These are phyloP conservation scores for Zonotrichia leucophrys DNA, from an alignment of 2,113 vertebrate genomes.

Conservation along the genomic window DNA sequence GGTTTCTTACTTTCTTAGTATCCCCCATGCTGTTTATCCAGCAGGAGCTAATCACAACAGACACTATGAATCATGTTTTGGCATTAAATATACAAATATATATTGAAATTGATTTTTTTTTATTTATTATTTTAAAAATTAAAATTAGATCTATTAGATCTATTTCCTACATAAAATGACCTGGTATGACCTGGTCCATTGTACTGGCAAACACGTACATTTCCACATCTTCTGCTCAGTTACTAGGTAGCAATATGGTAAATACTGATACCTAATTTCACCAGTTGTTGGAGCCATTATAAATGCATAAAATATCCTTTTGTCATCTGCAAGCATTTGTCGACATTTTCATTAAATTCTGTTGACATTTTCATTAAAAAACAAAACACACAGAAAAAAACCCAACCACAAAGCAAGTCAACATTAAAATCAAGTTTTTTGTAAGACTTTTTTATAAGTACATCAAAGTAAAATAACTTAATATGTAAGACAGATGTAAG, in stretches of 20 bases:
- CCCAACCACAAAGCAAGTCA: not conserved
- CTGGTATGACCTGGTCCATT: fast-evolving
- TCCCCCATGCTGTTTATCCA: not conserved
- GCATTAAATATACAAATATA: not conserved
- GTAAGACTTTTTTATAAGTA: not conserved
- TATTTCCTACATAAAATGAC: not conserved
- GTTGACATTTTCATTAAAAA: not conserved
- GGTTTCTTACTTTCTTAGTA: not conserved
- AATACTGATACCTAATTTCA: not conserved
- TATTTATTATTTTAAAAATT: not conserved
- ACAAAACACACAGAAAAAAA: not conserved
- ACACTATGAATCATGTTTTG: not conserved
- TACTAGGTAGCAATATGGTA: not conserved
- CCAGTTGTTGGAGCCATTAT: not conserved
- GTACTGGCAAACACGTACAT: not conserved
- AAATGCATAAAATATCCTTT: not conserved
- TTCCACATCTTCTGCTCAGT: not conserved
- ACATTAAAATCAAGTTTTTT: not conserved
- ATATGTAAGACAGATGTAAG: not conserved
- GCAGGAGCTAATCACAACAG: not conserved
- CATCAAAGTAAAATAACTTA: not conserved
- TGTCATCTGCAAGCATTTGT: not conserved
- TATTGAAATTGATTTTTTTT: not conserved
- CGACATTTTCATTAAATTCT: not conserved
- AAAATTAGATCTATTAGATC: not conserved